Evolutionary conservation across 1,140 invertebrate genomes (phyloP), one percentile per base, ranked within the genome.

Genomic region (Eupristina koningsbergeri): DNA sequence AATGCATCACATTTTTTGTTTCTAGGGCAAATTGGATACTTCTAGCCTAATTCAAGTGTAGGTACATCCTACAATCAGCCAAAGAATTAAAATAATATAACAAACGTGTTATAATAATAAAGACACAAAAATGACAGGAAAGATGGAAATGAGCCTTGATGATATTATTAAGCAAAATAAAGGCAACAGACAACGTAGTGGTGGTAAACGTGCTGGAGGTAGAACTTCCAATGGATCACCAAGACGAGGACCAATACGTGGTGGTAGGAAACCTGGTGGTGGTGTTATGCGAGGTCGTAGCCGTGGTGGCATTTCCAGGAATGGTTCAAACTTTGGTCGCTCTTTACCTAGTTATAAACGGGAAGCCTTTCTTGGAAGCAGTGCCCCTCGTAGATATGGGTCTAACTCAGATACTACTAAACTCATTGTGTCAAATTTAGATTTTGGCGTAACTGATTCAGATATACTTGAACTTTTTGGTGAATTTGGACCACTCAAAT

Each of bases 381-480:
- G 53, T n/a, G 58, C 67, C 1, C 53, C 67, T 2, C 53, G 80
- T 11, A 64, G 78, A 36, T 84, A 41, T 69, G 73, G 73, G 61
- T 91, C 91, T 58, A 89, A 91, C 79, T 93, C 94, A 64, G 96
- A 95, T 69, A 94, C 95, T 71, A 96, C 96, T 19, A 98, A 98
- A 92, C 94, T 99, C 73, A 94, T 98, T 84, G 97, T 99, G 53
- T 98, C 97, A 36, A 99, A 99, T 93, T 94, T 99, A 87, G 98
- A 99, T 91, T 99, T 97, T 94, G 98, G 97, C 82, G 98, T 99
- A 8, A 98, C 97, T 83, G 97, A 99, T 91, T 96, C 96, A 61
- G 98, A 99, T 93, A 98, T 99, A 86, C 96, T 98, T 95, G 98
- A 99, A 93, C 93, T 99, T 77, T 99, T 99, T 93, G 96, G 96